Evolutionary conservation across 2,888 invertebrate genomes (phyloP), one percentile per base, ranked within the genome.

Genomic region (Agonopterix arenella): DNA sequence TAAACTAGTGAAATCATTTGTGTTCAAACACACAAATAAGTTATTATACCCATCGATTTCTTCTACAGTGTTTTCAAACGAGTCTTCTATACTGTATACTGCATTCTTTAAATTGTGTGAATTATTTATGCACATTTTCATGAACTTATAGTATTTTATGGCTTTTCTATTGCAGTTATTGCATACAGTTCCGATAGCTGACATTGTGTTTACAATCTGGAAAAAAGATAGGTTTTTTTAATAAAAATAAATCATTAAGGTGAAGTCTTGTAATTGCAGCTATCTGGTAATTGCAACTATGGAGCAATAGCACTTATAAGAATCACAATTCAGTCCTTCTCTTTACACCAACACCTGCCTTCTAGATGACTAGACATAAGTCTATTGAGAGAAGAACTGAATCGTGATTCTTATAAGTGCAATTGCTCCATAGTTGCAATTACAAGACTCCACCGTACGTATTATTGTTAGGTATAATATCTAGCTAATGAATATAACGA

Each of bases 121-220:
- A 41, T 47, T 57, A 41, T 44, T 40, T 44, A 36, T 46, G 43
- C 52, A 53, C 11, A 13, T 44, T 40, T 48, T 47, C 10, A 47
- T 48, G 18, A 53, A 53, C 10, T 40, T 50, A 36, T 53, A 53
- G 38, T 48, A 40, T 36, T 40, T 43, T 28, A 48, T 42, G 1
- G 36, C 16, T n/a, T 36, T 36, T 8, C 10, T 4, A 16, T 44
- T 43, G 28, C 52, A 53, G 1, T 37, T 11, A 2, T 47, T 38
- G 37, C 52, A 52, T 9, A 52, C 11, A 2, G 18, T 18, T 5
- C 44, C 41, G 40, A 38, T 11, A 7, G 10, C 16, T 7, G 36
- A 37, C 8, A 46, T 38, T 1, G 44, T 11, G 41, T 36, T n/a
- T 37, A 40, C 2, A 3, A 49, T n/a, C 52, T 49, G 46, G 36